phyloP scores from a whole-genome alignment of 2,888 invertebrate species.

The Dryomyza anilis region DNA sequence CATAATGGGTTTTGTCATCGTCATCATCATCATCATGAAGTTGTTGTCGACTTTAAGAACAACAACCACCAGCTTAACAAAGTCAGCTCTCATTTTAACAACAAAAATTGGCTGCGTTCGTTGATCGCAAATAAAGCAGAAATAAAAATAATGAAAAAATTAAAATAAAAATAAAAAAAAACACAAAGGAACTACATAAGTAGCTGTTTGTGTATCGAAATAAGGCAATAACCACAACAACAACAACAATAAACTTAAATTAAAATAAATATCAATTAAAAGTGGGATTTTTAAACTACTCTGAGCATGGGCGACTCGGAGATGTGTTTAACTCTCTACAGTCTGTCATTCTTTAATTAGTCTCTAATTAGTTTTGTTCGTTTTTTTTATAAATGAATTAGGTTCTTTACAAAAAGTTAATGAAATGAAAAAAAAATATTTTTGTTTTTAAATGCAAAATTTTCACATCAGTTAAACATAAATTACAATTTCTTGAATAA shows the following conservation, averaged over 20 bases:
- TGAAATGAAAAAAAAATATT: no score
- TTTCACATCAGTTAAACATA: no score
- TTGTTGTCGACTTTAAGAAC: neutral
- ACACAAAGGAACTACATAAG: neutral
- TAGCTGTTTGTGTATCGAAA: neutral
- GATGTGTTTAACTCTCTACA: no score
- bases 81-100: neutral
- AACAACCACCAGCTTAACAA: neutral
- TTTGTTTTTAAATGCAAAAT: no score
- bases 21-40: neutral
- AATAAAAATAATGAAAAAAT: neutral
- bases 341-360: no score
- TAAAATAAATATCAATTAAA: neutral
- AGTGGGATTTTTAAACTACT: no score
- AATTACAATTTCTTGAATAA: no score
- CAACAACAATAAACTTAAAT: neutral
- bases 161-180: neutral
- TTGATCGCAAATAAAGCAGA: slow-evolving; percentile 13
- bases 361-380: no score
- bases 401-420: no score
- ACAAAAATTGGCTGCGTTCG: slow-evolving; percentile 8
- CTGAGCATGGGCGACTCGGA: no score
- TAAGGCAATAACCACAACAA: neutral
- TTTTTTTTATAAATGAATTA: no score
- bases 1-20: neutral